phyloP scores from a whole-genome alignment of 2,113 vertebrate species.

The Amia ocellicauda region DNA sequence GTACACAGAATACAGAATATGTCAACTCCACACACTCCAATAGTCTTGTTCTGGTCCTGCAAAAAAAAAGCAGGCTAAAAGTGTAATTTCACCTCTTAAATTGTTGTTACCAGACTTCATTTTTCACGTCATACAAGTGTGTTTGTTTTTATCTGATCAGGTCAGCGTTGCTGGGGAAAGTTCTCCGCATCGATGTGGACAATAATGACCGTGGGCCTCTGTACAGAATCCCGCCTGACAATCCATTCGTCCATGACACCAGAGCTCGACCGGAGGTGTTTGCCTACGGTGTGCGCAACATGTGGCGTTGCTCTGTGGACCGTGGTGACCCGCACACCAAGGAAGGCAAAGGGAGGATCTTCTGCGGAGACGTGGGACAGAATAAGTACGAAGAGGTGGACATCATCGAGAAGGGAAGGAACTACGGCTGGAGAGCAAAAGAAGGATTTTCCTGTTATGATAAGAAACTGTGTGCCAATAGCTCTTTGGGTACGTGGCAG shows the following conservation, averaged over 20 bases:
- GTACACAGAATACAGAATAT: too few species aligned
- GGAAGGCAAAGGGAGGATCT: constrained; percentile 82
- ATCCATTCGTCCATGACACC: constrained; percentile 75
- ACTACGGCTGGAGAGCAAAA: constrained; percentile 92
- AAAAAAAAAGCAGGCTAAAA: too few species aligned
- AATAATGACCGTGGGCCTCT: constrained; percentile 69
- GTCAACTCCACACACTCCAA: too few species aligned
- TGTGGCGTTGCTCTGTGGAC: constrained; percentile 97
- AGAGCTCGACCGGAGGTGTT: constrained; percentile 82
- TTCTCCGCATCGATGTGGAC: constrained; percentile 84
- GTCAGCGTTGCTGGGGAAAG: constrained; percentile 90
- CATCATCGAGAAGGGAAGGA: constrained; percentile 83
- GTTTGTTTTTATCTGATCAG: too few species aligned
- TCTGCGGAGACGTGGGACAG: constrained; percentile 95
- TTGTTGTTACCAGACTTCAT: too few species aligned
- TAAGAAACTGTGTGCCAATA: constrained; percentile 87
- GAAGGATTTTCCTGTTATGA: constrained; percentile 95
- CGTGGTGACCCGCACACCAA: constrained; percentile 75
- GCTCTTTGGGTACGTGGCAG: constrained; percentile 74
- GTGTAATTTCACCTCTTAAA: too few species aligned
- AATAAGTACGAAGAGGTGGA: constrained; percentile 94
- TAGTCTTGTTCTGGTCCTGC: too few species aligned
- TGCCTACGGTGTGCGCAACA: constrained; percentile 88
- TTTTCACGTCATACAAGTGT: too few species aligned
- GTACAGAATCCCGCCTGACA: constrained; percentile 83